phyloP scores from a whole-genome alignment of 2,797 vertebrate genomes.

The Ambastaia sidthimunki region DNA sequence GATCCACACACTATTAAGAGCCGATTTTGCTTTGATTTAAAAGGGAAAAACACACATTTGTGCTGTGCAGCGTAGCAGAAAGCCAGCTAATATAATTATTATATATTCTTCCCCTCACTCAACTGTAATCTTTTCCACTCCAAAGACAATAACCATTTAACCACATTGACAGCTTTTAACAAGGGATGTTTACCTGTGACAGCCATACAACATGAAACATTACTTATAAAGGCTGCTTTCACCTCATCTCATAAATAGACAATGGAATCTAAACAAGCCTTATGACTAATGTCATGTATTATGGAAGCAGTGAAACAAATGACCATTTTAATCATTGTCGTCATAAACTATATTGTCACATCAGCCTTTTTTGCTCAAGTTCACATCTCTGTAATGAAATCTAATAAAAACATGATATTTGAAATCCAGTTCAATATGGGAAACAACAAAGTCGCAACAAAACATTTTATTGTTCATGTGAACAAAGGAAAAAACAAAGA shows the following conservation, averaged over 20 bases:
- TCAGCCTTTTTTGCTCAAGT: background rate
- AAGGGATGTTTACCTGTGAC: background rate
- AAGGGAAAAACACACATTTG: background rate
- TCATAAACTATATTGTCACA: background rate
- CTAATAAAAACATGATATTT: background rate
- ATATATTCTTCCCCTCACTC: background rate
- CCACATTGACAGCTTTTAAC: background rate
- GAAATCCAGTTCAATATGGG: slow-evolving; percentile 26
- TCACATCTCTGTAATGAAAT: slow-evolving; percentile 7
- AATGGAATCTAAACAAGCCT: background rate
- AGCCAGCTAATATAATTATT: background rate
- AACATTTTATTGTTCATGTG: slow-evolving; percentile 62
- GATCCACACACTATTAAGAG: background rate
- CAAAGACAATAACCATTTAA: background rate
- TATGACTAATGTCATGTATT: background rate
- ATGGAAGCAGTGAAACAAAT: background rate
- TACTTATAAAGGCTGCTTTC: background rate
- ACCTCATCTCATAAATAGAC: background rate
- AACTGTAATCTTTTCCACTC: background rate
- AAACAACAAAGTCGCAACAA: slow-evolving; percentile 55
- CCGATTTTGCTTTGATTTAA: background rate
- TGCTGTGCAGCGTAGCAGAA: background rate
- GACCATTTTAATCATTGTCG: background rate
- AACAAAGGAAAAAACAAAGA: slow-evolving; percentile 58
- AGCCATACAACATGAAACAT: slow-evolving; percentile 5